Evolutionary conservation across 92 coral and sea anemone species (phyloP).

Genomic region (Phenganax subtilis): DNA sequence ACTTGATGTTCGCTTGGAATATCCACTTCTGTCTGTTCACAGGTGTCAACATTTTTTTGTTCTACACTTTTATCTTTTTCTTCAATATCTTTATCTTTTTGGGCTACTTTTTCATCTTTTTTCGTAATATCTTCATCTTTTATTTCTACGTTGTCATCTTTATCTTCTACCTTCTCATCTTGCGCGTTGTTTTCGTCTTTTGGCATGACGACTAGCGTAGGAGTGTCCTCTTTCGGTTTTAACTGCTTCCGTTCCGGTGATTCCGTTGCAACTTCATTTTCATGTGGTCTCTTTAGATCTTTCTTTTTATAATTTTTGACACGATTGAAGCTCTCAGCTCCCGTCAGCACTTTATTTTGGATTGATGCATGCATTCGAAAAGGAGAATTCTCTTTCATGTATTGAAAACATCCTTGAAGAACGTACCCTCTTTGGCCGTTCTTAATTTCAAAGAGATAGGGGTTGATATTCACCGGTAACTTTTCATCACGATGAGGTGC

Average conservation of each 20-base stretch:
- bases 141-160: too few relatives aligned
- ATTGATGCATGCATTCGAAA: slow-evolving; percentile 18
- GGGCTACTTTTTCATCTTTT: too few relatives aligned
- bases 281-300: neutral
- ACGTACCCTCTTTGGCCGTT: neutral
- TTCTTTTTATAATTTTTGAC: neutral
- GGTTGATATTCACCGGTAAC: slow-evolving; percentile 37
- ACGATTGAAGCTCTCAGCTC: slow-evolving; percentile 7
- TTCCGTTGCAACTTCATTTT: neutral
- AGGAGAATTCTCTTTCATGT: neutral
- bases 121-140: too few relatives aligned
- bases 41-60: too few relatives aligned
- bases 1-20: too few relatives aligned
- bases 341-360: neutral
- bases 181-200: too few relatives aligned
- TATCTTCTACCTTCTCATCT: too few relatives aligned
- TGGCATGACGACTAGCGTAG: neutral
- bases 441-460: slow-evolving; percentile 50
- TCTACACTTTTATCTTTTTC: too few relatives aligned
- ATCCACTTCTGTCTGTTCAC: too few relatives aligned
- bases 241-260: neutral
- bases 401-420: neutral
- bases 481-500: neutral
- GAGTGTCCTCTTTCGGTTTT: neutral
- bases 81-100: too few relatives aligned